phyloP scores from a whole-genome alignment of 92 coral and sea anemone genomes.

The Parazoanthus darwini region DNA sequence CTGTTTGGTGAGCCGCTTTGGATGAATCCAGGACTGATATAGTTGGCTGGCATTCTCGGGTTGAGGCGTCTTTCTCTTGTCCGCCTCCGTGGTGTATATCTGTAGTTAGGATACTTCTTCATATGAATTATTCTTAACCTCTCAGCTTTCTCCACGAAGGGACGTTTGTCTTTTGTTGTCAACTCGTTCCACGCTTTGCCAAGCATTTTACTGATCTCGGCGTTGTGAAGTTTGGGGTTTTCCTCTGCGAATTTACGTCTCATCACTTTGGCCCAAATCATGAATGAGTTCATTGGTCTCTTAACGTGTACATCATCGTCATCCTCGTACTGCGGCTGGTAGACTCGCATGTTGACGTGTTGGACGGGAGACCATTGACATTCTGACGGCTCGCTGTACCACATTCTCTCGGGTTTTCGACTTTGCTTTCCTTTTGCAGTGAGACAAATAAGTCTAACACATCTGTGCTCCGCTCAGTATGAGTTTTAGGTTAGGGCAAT shows the following conservation, averaged over 20 bases:
- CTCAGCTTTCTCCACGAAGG: conserved; percentile 98
- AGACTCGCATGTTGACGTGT: conserved; percentile 28
- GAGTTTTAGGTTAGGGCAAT: not conserved
- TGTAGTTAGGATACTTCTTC: conserved; percentile 97
- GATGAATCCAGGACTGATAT: conserved; percentile 65
- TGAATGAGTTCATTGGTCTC: conserved; percentile 98
- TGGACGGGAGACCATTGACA: conserved; percentile 27
- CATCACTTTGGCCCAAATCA: conserved; percentile 99
- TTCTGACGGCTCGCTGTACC: conserved; percentile 3
- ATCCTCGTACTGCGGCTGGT: conserved; percentile 69
- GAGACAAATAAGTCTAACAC: not conserved
- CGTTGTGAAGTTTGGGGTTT: conserved; percentile 97
- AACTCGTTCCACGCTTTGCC: conserved; percentile 99
- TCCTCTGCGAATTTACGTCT: conserved; percentile 97
- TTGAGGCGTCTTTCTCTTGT: conserved; percentile 73
- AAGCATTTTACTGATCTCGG: conserved; percentile 95
- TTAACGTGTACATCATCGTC: conserved; percentile 95
- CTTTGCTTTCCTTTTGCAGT: not conserved
- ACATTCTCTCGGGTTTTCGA: not conserved
- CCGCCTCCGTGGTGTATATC: conserved; percentile 91
- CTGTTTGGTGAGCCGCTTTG: conserved; percentile 56
- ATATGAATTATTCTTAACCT: conserved; percentile 94
- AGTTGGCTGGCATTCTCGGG: conserved; percentile 65
- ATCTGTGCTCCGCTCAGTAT: not conserved
- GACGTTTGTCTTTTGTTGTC: conserved; percentile 98